Percentiles rank a stretch among this genome's conserved stretches.
Evolutionary conservation across 1,140 invertebrate species (phyloP).

Genomic region (Spodoptera litura): DNA sequence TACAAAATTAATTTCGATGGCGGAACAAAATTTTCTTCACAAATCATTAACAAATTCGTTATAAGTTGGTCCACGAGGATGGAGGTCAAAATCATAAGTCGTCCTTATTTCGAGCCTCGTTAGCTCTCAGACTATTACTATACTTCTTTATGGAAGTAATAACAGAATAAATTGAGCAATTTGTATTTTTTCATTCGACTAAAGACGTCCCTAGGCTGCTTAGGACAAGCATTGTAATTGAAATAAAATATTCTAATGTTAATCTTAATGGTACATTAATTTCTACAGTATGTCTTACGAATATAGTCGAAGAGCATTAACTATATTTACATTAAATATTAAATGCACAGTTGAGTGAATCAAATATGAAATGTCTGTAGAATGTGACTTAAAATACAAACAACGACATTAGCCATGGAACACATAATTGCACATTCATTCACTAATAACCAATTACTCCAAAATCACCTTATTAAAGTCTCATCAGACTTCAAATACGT

Average conservation of each 20-base stretch:
- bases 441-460: neutral
- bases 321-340: too few relatives aligned
- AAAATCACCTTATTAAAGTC: neutral
- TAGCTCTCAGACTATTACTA: neutral
- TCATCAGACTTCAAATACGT: neutral
- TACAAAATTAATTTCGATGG: slow-evolving; percentile 16
- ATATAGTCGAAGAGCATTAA: too few relatives aligned
- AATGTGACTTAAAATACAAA: too few relatives aligned
- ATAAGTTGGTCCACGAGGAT: neutral
- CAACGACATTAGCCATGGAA: too few relatives aligned
- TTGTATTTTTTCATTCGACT: neutral
- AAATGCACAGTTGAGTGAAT: too few relatives aligned
- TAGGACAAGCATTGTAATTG: neutral
- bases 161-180: neutral
- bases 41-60: slow-evolving; percentile 13
- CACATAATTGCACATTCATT: neutral
- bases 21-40: neutral
- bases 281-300: too few relatives aligned
- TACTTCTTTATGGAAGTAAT: neutral
- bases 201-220: neutral
- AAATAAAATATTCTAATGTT: neutral
- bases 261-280: too few relatives aligned
- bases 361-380: too few relatives aligned
- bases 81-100: slow-evolving; percentile 7
- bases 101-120: neutral